phyloP scores from a whole-genome alignment of 2,113 vertebrate genomes.

The Leiothrix lutea region DNA sequence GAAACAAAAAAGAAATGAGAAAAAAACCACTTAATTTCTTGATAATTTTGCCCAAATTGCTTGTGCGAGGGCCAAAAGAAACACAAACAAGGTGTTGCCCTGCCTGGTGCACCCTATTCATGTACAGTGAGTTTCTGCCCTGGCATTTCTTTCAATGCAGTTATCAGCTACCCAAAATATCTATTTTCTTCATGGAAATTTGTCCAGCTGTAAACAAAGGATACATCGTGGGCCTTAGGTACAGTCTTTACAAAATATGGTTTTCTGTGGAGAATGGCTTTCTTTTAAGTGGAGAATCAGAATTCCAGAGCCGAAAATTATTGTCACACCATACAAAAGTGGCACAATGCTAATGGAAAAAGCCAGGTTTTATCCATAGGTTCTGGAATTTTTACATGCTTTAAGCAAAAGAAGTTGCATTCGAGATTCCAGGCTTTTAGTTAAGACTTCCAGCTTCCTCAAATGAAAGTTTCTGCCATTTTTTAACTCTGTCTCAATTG shows the following conservation, averaged over 20 bases:
- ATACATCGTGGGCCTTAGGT: background rate
- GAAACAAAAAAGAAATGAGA: background rate
- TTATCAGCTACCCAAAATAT: background rate
- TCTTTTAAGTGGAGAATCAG: background rate
- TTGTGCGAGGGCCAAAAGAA: background rate
- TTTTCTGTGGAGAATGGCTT: background rate
- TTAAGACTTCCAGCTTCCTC: background rate
- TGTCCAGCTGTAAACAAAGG: background rate
- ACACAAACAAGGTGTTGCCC: background rate
- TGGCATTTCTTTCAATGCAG: background rate
- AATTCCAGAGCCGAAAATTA: background rate
- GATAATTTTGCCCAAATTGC: background rate
- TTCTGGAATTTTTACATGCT: rapidly evolving
- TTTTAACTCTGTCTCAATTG: background rate
- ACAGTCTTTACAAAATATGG: background rate
- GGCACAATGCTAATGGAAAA: background rate
- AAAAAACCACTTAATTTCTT: background rate
- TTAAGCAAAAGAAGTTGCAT: background rate
- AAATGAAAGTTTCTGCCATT: background rate
- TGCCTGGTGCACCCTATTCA: background rate
- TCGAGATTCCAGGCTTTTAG: background rate
- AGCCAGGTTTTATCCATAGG: background rate
- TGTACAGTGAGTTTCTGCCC: background rate
- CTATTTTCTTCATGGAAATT: background rate
- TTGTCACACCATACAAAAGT: rapidly evolving